Base-by-base conservation (phyloP, 1,140 invertebrate species). In the Physella acuta region DNA sequence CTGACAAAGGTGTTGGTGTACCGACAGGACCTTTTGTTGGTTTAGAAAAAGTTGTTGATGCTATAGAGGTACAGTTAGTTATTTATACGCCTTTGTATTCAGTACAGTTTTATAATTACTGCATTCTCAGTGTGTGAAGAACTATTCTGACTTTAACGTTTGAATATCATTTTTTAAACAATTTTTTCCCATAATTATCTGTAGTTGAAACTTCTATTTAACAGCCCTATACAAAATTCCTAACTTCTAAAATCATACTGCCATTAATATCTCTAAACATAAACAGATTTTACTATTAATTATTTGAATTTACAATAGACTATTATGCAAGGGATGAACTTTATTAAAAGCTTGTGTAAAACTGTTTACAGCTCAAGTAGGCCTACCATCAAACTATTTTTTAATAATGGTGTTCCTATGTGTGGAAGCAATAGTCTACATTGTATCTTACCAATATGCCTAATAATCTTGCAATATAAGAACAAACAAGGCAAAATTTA, bases 11-110 rank as follows among this genome's bases (percentile, higher is more conserved):
- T 36, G 74, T 75, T 17, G 67, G 52, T 24, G 39, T 64, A 30
- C 8, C 72, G 1, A 33, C 31, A 3, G 79, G 81, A 20, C 74
- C 75, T 14, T 82, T 83, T 70, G 59, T 72, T 33, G 79, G 79
- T 1, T 65, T 83, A 16, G 75, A 82, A 28, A 76, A 71, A 37
- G 70, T 82, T 39, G 31, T 53, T 16, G 74, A 78, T 73, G 81
- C 80, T 68, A 76, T 83, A 11, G 80, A 82, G 68, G 80, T 82
- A 58, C 8, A 11, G 39, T 20, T 20, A 44, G 20, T n/a, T n/a
- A 20, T 20, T 44, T 11, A 44, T 20, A 44, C 39, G 20, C 20
- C 20, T 44, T 44, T 44, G 39, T 44, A 11, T 44, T 44, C 8
- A 44, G 20, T 44, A 11, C 20, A 11, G 39, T 44, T 44, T 44